These are phyloP conservation scores for Parasteatoda lunata DNA, from an alignment of 2,888 invertebrate genomes.

Conservation along the genomic window DNA sequence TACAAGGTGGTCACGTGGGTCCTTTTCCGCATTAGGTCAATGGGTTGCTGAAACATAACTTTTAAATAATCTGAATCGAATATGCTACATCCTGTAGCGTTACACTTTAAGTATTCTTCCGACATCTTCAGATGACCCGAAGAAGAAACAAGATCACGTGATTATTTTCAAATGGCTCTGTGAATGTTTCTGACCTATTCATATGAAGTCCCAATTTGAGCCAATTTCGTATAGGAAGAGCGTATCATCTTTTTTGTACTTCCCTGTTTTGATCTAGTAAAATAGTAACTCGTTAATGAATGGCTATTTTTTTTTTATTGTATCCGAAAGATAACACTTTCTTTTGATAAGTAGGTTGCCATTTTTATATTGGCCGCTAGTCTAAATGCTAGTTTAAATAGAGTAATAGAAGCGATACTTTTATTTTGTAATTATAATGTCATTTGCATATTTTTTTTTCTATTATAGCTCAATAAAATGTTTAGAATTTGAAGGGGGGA, in stretches of 20 bases:
- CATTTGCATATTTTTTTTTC: too few relatives aligned
- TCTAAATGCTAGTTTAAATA: too few relatives aligned
- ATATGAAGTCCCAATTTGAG: neutral
- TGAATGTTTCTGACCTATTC: constrained; percentile 1
- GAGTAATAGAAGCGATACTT: too few relatives aligned
- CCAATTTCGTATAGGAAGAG: neutral
- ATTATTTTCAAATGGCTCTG: neutral
- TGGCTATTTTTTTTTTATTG: neutral
- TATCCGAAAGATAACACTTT: neutral
- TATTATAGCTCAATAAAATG: too few relatives aligned
- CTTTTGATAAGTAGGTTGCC: neutral
- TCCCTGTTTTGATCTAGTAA: neutral
- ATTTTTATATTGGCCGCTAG: too few relatives aligned
- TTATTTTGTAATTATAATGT: too few relatives aligned
- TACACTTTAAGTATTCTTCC: constrained; percentile 30
- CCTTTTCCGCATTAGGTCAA: constrained; percentile 46
- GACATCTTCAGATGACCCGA: constrained; percentile 12
- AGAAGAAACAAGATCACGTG: neutral
- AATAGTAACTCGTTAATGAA: neutral
- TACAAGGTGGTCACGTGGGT: constrained; percentile 44
- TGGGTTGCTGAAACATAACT: constrained; percentile 35
- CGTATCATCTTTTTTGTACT: neutral
- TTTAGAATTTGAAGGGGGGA: too few relatives aligned
- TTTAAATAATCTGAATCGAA: neutral
- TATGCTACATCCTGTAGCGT: constrained; percentile 10